These are phyloP conservation scores for Sceloporus tristichus DNA, from an alignment of 2,113 vertebrate genomes.

Conservation along the genomic window DNA sequence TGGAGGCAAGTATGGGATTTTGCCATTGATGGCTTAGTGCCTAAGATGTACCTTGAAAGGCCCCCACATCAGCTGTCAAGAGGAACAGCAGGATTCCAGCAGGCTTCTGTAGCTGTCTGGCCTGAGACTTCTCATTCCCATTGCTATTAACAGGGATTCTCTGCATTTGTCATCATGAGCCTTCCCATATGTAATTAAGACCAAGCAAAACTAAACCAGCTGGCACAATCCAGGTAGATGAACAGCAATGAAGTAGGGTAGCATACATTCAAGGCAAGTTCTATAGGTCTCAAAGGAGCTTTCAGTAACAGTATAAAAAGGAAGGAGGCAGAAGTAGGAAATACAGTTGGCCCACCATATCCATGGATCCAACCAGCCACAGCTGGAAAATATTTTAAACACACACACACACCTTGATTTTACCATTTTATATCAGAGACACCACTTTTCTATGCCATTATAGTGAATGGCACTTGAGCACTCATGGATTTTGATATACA, in stretches of 20 bases:
- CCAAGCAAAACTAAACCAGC: not conserved
- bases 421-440: too few species aligned
- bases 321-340: not conserved
- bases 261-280: not conserved
- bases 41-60: slow-evolving; percentile 18
- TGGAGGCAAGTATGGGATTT: not conserved
- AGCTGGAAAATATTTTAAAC: too few species aligned
- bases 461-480: too few species aligned
- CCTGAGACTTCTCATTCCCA: not conserved
- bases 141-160: not conserved
- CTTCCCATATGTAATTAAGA: not conserved
- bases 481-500: too few species aligned
- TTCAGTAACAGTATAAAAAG: slow-evolving; percentile 9
- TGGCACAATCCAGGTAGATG: not conserved
- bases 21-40: not conserved
- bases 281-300: not conserved
- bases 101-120: not conserved
- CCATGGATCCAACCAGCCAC: too few species aligned
- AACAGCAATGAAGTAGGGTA: not conserved
- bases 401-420: too few species aligned
- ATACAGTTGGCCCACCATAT: too few species aligned
- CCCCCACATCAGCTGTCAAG: slow-evolving; percentile 2
- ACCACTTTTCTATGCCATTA: too few species aligned
- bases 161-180: not conserved
- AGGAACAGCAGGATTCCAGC: not conserved